Evolutionary conservation across 2,888 invertebrate species (phyloP).

Genomic region (Eupsilia transversa): DNA sequence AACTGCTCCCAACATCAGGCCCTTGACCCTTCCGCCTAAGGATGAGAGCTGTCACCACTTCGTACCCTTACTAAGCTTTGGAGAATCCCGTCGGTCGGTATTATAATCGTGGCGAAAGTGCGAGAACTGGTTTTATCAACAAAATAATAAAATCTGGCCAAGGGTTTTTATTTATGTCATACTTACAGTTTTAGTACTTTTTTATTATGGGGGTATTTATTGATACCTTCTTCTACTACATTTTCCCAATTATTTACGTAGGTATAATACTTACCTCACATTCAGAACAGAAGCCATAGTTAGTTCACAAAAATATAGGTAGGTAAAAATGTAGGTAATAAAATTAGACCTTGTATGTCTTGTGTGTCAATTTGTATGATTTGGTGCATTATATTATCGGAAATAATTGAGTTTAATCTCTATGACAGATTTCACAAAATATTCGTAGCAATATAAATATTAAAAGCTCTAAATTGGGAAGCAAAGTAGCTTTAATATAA

Average conservation of each 20-base stretch:
- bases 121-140: slow-evolving; percentile 41
- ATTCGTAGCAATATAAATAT: not conserved
- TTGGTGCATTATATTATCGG: slow-evolving; percentile 1
- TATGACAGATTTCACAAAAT: not conserved
- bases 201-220: not conserved
- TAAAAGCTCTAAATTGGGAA: not conserved
- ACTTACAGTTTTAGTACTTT: not conserved
- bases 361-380: not conserved
- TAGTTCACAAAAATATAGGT: not conserved
- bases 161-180: too few species aligned
- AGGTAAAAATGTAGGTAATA: too few species aligned
- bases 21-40: slow-evolving; percentile 50
- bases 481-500: not conserved
- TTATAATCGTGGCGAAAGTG: slow-evolving; percentile 28
- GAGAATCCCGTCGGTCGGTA: slow-evolving; percentile 14
- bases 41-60: slow-evolving; percentile 26
- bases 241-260: not conserved
- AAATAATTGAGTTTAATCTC: not conserved
- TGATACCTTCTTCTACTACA: not conserved
- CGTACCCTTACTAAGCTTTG: slow-evolving; percentile 31
- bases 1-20: slow-evolving; percentile 45
- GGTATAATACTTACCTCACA: not conserved
- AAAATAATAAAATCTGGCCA: slow-evolving; percentile 7
- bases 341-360: too few species aligned
- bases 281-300: not conserved